Conservation (phyloP, 1,140 invertebrate genomes). For the Pectinophora gossypiella region DNA sequence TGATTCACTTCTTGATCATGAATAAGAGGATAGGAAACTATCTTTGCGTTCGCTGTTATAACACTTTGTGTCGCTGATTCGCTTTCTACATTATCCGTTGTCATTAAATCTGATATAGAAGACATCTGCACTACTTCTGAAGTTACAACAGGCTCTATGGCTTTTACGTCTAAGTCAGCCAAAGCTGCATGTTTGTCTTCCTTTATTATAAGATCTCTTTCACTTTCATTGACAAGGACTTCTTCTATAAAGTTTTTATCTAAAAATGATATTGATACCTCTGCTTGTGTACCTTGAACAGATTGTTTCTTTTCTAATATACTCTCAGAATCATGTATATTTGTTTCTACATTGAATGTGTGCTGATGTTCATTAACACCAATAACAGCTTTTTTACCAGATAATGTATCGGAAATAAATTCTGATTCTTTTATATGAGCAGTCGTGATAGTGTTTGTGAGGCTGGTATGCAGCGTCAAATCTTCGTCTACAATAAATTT, state of each 20-base stretch:
- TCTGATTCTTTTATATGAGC: constrained; percentile 77
- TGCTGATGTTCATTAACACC: constrained; percentile 77
- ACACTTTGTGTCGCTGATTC: constrained; percentile 43
- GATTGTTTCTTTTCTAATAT: constrained; percentile 36
- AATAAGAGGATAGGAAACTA: constrained; percentile 35
- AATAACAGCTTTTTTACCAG: constrained; percentile 74
- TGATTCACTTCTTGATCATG: constrained; percentile 48
- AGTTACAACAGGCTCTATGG: constrained; percentile 44
- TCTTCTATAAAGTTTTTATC: constrained; percentile 68
- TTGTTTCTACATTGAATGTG: constrained; percentile 76
- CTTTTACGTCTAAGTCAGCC: constrained; percentile 43
- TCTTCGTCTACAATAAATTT: constrained; percentile 73
- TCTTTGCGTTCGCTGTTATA: constrained; percentile 48
- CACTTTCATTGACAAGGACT: constrained; percentile 51
- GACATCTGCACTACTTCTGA: constrained; percentile 40
- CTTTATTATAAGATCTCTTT: constrained; percentile 34
- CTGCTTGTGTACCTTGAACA: constrained; percentile 24
- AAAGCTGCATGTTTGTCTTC: constrained; percentile 31
- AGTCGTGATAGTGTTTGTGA: constrained; percentile 77
- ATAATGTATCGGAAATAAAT: constrained; percentile 62
- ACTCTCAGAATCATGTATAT: constrained; percentile 77
- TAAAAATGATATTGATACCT: constrained; percentile 59
- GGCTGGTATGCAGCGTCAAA: constrained; percentile 76
- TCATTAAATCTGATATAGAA: constrained; percentile 29
- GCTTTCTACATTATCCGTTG: constrained; percentile 20